These are phyloP conservation scores for Artibeus jamaicensis DNA, from an alignment of 2,797 vertebrate genomes.

Conservation along the genomic window DNA sequence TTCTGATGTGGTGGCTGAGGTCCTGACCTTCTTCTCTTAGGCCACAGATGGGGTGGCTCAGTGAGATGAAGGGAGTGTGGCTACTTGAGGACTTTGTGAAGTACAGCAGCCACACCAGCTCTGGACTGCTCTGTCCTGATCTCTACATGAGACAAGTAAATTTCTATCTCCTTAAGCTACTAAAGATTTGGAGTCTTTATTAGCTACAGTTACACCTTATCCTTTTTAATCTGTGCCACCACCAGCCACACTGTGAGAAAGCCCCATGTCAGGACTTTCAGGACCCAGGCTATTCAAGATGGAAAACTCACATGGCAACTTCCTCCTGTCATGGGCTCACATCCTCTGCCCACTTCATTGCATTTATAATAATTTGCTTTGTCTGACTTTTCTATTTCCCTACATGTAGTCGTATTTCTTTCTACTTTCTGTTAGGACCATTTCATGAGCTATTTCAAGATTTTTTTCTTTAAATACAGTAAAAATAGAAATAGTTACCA, in stretches of 20 bases:
- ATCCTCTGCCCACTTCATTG: not conserved
- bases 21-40: not conserved
- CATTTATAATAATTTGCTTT: not conserved
- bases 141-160: not conserved
- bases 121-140: not conserved
- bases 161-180: not conserved
- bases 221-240: not conserved
- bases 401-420: not conserved
- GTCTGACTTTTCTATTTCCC: conserved; percentile 27
- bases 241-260: not conserved
- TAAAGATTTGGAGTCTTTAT: not conserved
- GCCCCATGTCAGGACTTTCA: not conserved
- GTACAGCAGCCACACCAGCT: not conserved
- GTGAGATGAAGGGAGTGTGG: not conserved
- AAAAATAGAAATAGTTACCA: conserved; percentile 52
- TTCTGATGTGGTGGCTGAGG: not conserved
- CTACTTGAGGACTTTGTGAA: not conserved
- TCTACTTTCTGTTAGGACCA: conserved; percentile 14
- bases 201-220: not conserved
- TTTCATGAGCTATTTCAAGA: conserved; percentile 36
- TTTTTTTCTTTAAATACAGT: conserved; percentile 1
- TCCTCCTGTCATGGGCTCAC: not conserved
- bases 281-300: not conserved
- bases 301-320: not conserved
- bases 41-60: not conserved